Evolutionary conservation across 2,888 invertebrate genomes (phyloP), one percentile per base, ranked within the genome.

Genomic region (Oscheius myriophilus): DNA sequence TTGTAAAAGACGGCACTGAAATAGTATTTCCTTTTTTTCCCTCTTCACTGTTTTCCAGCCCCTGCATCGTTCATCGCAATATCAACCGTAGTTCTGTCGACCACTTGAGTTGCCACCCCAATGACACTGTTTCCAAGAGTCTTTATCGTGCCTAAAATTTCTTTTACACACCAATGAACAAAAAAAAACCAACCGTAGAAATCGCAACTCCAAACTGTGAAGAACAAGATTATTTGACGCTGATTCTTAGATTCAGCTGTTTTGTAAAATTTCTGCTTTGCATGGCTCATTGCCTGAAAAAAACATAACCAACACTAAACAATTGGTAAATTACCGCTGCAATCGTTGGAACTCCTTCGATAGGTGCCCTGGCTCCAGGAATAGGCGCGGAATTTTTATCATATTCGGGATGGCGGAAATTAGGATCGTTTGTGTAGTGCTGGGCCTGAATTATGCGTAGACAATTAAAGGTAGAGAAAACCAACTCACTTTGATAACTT

Each of bases 1-100:
- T 73, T 66, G 63, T 68, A 75, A 55, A 55, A 68, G 18, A 76
- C 62, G 2, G 66, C 54, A 7, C 65, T 65, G 42, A 23, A 61
- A 41, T 33, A 4, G 14, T n/a, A 57, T 4, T 41, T 33, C 52
- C 14, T 52, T 41, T 63, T 18, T 11, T 33, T 49, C 25, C 1
- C 14, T 18, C 46, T 12, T 61, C 9, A 16, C 46, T 49, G 2
- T 61, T 61, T 21, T 11, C 18, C 11, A 2, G 25, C 18, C 6
- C 1, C 25, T 2, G 61, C 46, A 26, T 61, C 49, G 6, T 41
- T 16, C 33, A 67, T 41, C 12, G 59, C 59, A 14, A 41, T 59
- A n/a, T 12, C 25, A 12, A 59, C 59, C 16, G 67, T 67, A 1
- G 39, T 49, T 3, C 23, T 23, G 18, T 59, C 59, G 1, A 67